These are phyloP conservation scores for Bruchidius siliquastri DNA, from an alignment of 2,888 invertebrate genomes.

Conservation along the genomic window DNA sequence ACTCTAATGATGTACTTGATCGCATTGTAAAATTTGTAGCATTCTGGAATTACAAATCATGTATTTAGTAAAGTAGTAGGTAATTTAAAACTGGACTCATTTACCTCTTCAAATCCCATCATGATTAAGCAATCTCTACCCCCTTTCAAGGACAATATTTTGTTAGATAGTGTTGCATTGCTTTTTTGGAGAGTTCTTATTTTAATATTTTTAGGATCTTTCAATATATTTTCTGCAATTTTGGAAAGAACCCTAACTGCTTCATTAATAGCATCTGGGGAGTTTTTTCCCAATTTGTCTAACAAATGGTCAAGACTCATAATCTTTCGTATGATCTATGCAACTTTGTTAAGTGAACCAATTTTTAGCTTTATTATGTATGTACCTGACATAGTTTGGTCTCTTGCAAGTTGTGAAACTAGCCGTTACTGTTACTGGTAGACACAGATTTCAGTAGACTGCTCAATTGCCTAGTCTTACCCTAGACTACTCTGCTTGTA, in stretches of 20 bases:
- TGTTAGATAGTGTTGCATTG: conserved; percentile 31
- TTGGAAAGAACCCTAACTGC: conserved; percentile 29
- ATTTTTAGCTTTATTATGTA: too few relatives aligned
- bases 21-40: conserved; percentile 22
- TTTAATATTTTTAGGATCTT: conserved; percentile 33
- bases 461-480: too few relatives aligned
- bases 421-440: too few relatives aligned
- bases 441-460: too few relatives aligned
- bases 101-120: conserved; percentile 42
- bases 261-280: conserved; percentile 18
- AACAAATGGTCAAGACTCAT: neutral
- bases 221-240: conserved; percentile 38
- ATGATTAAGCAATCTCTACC: conserved; percentile 34
- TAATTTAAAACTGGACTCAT: neutral
- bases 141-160: conserved; percentile 33
- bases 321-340: neutral
- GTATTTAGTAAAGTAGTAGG: neutral
- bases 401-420: too few relatives aligned
- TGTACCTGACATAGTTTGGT: too few relatives aligned
- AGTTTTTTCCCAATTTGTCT: conserved; percentile 9
- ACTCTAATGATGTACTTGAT: conserved; percentile 12
- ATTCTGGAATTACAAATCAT: conserved; percentile 23
- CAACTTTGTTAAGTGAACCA: too few relatives aligned
- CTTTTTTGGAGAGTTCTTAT: conserved; percentile 33
- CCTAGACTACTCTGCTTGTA: too few relatives aligned